Evolutionary conservation across 2,888 invertebrate species (phyloP).

Genomic region (Malthinus flaveolus): DNA sequence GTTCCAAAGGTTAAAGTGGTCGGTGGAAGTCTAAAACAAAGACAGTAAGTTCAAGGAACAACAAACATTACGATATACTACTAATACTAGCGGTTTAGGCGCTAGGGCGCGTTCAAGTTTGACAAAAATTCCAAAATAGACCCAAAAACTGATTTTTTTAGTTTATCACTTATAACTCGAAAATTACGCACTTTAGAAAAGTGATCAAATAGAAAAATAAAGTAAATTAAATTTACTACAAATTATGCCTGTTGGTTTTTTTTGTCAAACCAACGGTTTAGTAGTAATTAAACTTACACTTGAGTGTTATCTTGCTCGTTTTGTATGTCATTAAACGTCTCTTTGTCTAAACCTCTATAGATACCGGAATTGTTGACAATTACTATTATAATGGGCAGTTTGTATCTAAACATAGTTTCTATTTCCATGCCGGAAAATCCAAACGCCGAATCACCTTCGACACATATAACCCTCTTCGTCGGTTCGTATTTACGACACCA

Average conservation of each 20-base stretch:
- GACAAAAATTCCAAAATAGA: too few species aligned
- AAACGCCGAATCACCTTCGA: slow-evolving; percentile 97
- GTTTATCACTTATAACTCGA: too few species aligned
- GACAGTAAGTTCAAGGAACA: slow-evolving; percentile 10
- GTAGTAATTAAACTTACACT: not conserved
- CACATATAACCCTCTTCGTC: slow-evolving; percentile 83
- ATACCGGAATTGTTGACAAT: slow-evolving; percentile 97
- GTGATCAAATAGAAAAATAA: too few species aligned
- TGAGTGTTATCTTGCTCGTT: slow-evolving; percentile 68
- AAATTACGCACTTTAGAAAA: too few species aligned
- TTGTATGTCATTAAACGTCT: slow-evolving; percentile 72
- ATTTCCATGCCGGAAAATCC: slow-evolving; percentile 99
- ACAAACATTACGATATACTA: too few species aligned
- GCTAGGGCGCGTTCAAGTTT: too few species aligned
- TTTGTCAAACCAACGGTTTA: too few species aligned
- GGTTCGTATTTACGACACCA: slow-evolving; percentile 84
- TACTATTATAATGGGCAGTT: slow-evolving; percentile 85
- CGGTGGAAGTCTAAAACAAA: slow-evolving; percentile 75
- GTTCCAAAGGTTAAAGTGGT: slow-evolving; percentile 76
- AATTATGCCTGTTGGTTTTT: too few species aligned
- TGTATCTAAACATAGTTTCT: slow-evolving; percentile 94
- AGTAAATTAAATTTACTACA: too few species aligned
- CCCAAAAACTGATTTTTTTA: too few species aligned
- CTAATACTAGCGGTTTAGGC: too few species aligned
- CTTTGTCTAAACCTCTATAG: slow-evolving; percentile 81